phyloP scores from a whole-genome alignment of 1,140 invertebrate genomes.

The Drosophila tani region DNA sequence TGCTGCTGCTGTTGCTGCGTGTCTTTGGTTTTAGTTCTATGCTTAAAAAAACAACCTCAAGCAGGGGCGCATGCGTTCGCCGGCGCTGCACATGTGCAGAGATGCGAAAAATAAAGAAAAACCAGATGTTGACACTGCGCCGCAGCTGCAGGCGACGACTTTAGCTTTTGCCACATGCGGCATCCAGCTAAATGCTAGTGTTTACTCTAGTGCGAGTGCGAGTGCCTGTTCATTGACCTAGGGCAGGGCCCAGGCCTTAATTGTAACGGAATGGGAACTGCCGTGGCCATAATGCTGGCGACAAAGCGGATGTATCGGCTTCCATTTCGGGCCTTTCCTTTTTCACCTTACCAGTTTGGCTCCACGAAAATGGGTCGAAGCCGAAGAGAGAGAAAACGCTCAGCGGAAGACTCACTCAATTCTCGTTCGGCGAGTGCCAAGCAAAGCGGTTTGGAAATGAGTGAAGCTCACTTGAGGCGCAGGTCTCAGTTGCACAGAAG shows the following conservation, averaged over 20 bases:
- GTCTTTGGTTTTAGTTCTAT: slow-evolving; percentile 54
- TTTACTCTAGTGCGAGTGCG: slow-evolving; percentile 42
- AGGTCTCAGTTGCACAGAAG: neutral
- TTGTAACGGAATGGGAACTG: slow-evolving; percentile 32
- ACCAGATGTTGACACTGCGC: slow-evolving; percentile 63
- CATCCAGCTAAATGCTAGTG: slow-evolving; percentile 21
- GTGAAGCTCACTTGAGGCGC: slow-evolving; percentile 1
- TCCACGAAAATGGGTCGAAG: slow-evolving; percentile 46
- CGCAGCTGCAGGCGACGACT: slow-evolving; percentile 54
- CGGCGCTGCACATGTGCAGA: slow-evolving; percentile 64
- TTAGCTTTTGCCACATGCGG: slow-evolving; percentile 63
- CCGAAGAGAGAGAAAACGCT: slow-evolving; percentile 11
- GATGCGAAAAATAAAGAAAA: slow-evolving; percentile 59
- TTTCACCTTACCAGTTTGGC: slow-evolving; percentile 54
- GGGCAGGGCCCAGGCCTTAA: slow-evolving; percentile 37
- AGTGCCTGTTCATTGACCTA: slow-evolving; percentile 64
- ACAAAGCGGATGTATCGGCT: slow-evolving; percentile 44
- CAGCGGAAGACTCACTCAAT: slow-evolving; percentile 23
- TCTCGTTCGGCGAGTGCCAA: slow-evolving; percentile 31
- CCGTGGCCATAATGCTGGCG: slow-evolving; percentile 16
- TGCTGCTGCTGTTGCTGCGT: slow-evolving; percentile 35
- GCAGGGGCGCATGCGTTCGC: slow-evolving; percentile 58
- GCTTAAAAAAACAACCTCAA: slow-evolving; percentile 59
- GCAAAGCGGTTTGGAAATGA: slow-evolving; percentile 19
- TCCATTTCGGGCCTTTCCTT: slow-evolving; percentile 57